A percentile compares a stretch with the other conserved stretches of the same genome.
Conservation (phyloP, 2,113 vertebrate genomes). For the Chlorodrepanis virens region DNA sequence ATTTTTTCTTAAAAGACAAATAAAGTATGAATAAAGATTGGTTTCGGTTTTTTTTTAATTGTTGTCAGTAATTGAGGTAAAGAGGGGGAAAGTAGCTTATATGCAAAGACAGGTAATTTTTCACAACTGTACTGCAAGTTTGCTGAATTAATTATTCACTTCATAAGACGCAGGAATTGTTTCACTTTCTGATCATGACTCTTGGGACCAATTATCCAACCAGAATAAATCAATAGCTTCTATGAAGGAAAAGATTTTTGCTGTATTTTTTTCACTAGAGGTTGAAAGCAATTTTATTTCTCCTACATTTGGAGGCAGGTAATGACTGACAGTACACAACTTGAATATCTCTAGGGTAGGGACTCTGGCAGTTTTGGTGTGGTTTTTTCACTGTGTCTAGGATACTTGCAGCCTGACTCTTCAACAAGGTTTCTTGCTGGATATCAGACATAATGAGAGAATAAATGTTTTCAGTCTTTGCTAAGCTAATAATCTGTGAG, state of each 20-base stretch:
- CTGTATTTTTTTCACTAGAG: neutral
- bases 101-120: neutral
- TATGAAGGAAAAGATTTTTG: neutral
- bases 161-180: neutral
- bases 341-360: neutral
- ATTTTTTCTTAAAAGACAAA: neutral
- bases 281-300: neutral
- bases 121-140: neutral
- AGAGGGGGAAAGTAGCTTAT: neutral
- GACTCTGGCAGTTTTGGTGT: neutral
- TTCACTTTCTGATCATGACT: neutral
- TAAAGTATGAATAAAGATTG: neutral
- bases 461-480: neutral
- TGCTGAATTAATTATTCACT: neutral
- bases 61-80: neutral
- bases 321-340: neutral
- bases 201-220: neutral
- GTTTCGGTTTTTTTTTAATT: neutral
- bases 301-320: neutral
- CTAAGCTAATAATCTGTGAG: neutral
- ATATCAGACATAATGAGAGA: neutral
- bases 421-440: neutral
- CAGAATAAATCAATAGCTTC: neutral
- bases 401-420: neutral
- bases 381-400: neutral